A percentile compares a stretch with the other conserved stretches of the same genome.
Evolutionary conservation across 2,113 vertebrate genomes (phyloP).

Genomic region (Cyanoliseus patagonus): DNA sequence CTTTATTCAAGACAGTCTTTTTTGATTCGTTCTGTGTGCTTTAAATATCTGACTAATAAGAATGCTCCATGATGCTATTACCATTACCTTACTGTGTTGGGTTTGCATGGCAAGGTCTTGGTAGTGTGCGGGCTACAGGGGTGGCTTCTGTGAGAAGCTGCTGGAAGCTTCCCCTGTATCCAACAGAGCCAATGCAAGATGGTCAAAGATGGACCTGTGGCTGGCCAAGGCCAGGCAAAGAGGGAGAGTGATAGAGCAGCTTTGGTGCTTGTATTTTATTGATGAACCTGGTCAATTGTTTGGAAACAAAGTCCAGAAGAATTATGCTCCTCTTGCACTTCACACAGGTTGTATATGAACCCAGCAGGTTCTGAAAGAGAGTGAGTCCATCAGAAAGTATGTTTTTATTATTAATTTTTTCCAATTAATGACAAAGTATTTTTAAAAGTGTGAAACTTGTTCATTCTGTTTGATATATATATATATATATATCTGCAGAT

Average conservation of each 20-base stretch:
- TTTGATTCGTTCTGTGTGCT: background rate
- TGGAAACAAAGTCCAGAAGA: background rate
- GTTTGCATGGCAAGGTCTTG: background rate
- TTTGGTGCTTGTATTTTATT: conserved; percentile 18
- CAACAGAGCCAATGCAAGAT: background rate
- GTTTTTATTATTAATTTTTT: background rate
- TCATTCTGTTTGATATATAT: background rate
- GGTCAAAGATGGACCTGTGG: background rate
- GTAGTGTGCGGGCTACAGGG: background rate
- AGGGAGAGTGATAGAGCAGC: background rate
- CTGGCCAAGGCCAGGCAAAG: background rate
- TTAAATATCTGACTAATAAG: background rate
- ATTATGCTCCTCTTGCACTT: background rate
- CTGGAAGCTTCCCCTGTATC: background rate
- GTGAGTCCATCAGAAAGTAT: background rate
- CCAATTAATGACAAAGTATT: background rate
- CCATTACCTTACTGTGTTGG: background rate
- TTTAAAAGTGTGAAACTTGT: background rate
- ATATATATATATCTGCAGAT: background rate
- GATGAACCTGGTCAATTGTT: conserved; percentile 5
- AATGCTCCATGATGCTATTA: background rate
- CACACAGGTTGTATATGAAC: background rate
- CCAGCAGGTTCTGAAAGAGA: background rate
- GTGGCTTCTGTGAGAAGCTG: background rate
- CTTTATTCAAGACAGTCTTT: background rate